Conservation (phyloP, 2,888 invertebrate species). For the Myathropa florea region DNA sequence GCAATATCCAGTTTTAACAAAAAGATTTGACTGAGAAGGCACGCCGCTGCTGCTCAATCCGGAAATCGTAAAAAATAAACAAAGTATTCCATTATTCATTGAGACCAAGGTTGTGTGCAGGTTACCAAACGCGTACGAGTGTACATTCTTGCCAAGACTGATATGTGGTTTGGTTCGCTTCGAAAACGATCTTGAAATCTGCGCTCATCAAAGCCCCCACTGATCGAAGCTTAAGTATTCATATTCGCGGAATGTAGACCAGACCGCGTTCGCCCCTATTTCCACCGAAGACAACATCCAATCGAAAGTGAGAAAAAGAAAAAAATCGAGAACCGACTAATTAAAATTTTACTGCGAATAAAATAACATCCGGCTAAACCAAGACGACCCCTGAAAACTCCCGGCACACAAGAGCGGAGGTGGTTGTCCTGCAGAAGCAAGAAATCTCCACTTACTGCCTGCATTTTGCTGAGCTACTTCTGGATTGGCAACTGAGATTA, state of each 20-base stretch:
- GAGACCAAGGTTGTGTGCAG: not conserved
- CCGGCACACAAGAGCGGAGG: not conserved
- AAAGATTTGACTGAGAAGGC: not conserved
- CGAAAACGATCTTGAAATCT: too few relatives aligned
- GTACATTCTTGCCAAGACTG: not conserved
- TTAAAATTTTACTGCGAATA: not conserved
- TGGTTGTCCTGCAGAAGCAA: conserved; percentile 25
- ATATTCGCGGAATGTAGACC: not conserved
- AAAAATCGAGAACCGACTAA: not conserved
- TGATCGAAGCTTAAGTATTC: not conserved
- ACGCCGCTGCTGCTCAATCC: not conserved
- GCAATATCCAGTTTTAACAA: conserved; percentile 14
- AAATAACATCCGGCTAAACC: not conserved
- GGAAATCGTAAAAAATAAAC: conserved; percentile 10
- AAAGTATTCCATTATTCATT: not conserved
- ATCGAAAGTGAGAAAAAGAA: not conserved
- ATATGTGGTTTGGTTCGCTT: not conserved
- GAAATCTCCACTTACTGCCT: conserved; percentile 6
- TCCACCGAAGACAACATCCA: too few relatives aligned
- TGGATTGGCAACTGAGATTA: conserved; percentile 53
- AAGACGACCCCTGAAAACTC: not conserved
- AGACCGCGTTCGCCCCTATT: too few relatives aligned
- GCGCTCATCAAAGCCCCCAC: not conserved
- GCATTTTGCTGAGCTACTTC: not conserved
- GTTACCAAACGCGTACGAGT: not conserved